Base-by-base conservation (phyloP, 2,888 invertebrate genomes). In the Hoplodrina blanda region DNA sequence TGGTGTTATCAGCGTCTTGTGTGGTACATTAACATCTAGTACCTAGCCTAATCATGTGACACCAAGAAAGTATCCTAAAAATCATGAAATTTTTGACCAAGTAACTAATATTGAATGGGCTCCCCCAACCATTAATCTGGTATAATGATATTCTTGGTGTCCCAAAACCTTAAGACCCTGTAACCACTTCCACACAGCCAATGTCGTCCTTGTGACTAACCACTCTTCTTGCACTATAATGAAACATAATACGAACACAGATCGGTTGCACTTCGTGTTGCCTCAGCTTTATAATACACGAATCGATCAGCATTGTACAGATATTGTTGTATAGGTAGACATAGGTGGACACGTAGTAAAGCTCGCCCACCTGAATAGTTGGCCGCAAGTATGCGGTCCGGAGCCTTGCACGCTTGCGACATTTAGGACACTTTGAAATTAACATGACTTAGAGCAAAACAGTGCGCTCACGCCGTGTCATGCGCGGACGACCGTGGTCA, bases 141-240 rank as follows among this genome's bases (percentile, higher is more conserved):
- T 73, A 15, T 61, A 25, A 64, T 19, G 60, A 56, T 61, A 37
- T 76, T 82, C 83, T 84, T 83, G 82, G 87, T 85, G 81, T 86
- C 81, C 77, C 83, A 76, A 79, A 78, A 75, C 78, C 81, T 75
- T 80, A 71, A 80, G 85, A 89, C 87, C 92, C 88, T 87, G 84
- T 92, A 91, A 91, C 91, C 89, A 89, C 80, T 88, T 88, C 91
- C 90, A 92, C 88, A 88, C 83, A 88, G 91, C 91, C 92, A 90
- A 89, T 87, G 89, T 90, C 89, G 91, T 92, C 93, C 93, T 89
- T 94, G 95, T 95, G 94, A 96, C 96, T 95, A 95, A 95, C 95
- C 88, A 88, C 85, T 91, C 92, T 93, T 93, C 90, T 84, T 91
- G 95, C 95, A 94, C 94, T 85, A 83, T 82, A 81, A 78, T 82